Evolutionary conservation across 2,113 vertebrate genomes (phyloP), one percentile per base, ranked within the genome.

Genomic region (Erinaceus europaeus): DNA sequence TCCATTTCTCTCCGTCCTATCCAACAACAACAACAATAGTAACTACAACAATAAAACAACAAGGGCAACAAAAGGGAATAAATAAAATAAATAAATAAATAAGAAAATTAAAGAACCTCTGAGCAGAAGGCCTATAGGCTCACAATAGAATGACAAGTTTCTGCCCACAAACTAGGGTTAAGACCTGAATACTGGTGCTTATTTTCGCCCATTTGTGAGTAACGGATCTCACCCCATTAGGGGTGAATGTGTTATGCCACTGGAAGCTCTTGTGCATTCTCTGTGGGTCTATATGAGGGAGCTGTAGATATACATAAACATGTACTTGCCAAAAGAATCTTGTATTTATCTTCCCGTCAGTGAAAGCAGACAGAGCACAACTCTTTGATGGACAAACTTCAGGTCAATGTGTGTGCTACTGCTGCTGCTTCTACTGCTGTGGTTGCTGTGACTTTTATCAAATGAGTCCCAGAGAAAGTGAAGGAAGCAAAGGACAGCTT

Each of bases 51-150:
- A n/a, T n/a, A n/a, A n/a, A n/a, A n/a, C n/a, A n/a, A n/a, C n/a
- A n/a, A n/a, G n/a, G n/a, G n/a, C n/a, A n/a, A n/a, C n/a, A n/a
- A n/a, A n/a, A n/a, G n/a, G n/a, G n/a, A n/a, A n/a, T n/a, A n/a
- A n/a, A n/a, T n/a, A n/a, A n/a, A n/a, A n/a, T n/a, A n/a, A n/a
- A n/a, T n/a, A n/a, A n/a, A n/a, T n/a, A n/a, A n/a, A n/a, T n/a
- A n/a, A n/a, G n/a, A n/a, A n/a, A n/a, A n/a, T n/a, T 82, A 95
- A 93, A 67, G 29, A 75, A 64, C 91, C 32, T 94, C 14, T 79
- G 82, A 92, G 74, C 91, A 92, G 84, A 86, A 95, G 81, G 86
- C 67, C 38, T 90, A 86, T 76, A 5, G 65, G 55, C 73, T 68
- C 92, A 73, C 75, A 89, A 48, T 74, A 74, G 44, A 92, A 90